phyloP scores from a whole-genome alignment of 2,797 vertebrate genomes.

The Galago senegalensis region DNA sequence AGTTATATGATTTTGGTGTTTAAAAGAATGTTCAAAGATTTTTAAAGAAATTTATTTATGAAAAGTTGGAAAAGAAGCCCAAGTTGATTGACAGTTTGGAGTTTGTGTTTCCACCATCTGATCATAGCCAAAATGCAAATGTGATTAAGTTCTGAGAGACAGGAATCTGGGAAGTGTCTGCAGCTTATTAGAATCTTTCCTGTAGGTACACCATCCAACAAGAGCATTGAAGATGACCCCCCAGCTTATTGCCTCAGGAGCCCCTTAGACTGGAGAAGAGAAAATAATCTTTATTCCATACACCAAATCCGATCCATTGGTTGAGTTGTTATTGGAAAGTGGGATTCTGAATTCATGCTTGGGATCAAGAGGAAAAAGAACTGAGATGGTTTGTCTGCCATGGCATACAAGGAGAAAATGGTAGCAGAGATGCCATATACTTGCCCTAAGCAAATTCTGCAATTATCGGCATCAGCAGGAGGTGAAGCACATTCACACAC shows the following conservation, averaged over 20 bases:
- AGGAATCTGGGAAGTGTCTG: constrained; percentile 80
- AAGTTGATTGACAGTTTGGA: constrained; percentile 86
- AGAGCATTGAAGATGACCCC: constrained; percentile 48
- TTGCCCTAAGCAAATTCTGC: constrained; percentile 52
- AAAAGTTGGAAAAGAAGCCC: constrained; percentile 84
- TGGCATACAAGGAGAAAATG: background rate
- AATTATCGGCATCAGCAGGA: constrained; percentile 20
- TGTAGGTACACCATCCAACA: constrained; percentile 50
- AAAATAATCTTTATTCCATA: constrained; percentile 44
- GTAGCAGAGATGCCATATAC: background rate
- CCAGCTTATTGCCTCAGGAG: background rate
- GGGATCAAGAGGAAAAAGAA: constrained; percentile 20
- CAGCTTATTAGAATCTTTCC: constrained; percentile 75
- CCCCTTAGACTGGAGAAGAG: background rate
- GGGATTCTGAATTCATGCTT: background rate
- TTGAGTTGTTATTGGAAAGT: constrained; percentile 13
- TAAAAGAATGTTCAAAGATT: constrained; percentile 69
- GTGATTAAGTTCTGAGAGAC: constrained; percentile 84
- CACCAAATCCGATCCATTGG: background rate
- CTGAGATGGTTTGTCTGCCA: background rate
- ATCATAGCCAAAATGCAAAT: constrained; percentile 86
- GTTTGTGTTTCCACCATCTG: constrained; percentile 83
- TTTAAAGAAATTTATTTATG: constrained; percentile 81
- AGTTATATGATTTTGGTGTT: constrained; percentile 65
- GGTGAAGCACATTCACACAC: background rate